Evolutionary conservation across 2,113 vertebrate species (phyloP).

Genomic region (Oxygymnocypris stewartii): DNA sequence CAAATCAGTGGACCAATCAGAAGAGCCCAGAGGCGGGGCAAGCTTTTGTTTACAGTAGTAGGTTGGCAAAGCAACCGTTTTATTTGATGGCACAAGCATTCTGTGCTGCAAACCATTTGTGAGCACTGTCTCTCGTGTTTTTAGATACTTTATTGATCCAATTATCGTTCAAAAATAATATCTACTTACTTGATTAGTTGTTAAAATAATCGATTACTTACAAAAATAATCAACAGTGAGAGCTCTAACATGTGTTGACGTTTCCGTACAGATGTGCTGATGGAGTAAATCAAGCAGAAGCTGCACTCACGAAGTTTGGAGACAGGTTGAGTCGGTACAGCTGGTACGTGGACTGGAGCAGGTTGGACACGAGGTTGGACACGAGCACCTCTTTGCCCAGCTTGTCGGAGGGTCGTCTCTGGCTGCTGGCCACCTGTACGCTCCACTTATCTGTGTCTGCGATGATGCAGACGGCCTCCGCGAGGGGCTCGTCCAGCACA

Average conservation of each 20-base stretch:
- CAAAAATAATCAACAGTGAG: too few species aligned
- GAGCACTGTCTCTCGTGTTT: too few species aligned
- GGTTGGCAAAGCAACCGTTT: background rate
- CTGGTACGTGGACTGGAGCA: conserved; percentile 95
- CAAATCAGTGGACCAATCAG: too few species aligned
- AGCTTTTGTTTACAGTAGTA: background rate
- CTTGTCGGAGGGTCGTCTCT: conserved; percentile 89
- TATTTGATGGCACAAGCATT: background rate
- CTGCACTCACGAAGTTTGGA: conserved; percentile 90
- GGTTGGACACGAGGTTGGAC: conserved; percentile 90
- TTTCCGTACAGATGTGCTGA: too few species aligned
- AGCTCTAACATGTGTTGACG: too few species aligned
- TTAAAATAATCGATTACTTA: too few species aligned
- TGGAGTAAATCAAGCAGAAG: background rate
- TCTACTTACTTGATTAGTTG: too few species aligned
- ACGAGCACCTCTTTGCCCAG: conserved; percentile 95
- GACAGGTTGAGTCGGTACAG: conserved; percentile 96
- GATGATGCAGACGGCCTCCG: conserved; percentile 97
- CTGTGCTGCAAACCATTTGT: too few species aligned
- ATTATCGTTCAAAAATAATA: too few species aligned
- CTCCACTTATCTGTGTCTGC: conserved; percentile 98
- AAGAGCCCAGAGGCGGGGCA: too few species aligned
- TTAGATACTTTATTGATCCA: too few species aligned
- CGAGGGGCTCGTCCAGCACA: conserved; percentile 96
- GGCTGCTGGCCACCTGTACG: conserved; percentile 96